Base-by-base conservation (phyloP, 2,888 invertebrate species). In the Serrognathus titanus region DNA sequence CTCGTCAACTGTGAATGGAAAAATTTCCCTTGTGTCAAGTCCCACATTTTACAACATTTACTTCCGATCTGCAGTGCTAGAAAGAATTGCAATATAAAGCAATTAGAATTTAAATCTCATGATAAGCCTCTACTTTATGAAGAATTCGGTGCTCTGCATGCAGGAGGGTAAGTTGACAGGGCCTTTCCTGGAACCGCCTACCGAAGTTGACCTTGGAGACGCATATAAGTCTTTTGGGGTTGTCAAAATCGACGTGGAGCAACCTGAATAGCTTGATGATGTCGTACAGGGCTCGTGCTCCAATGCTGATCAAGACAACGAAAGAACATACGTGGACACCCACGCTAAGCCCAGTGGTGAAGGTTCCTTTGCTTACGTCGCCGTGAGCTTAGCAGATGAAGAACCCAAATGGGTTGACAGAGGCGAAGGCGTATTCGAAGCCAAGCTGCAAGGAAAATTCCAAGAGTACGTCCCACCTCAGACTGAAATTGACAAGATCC, bases 311-410 rank as follows among this genome's bases (percentile, higher is more conserved):
- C 68, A 71, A 2, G 70, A 67, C 16, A 71, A 74, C 51, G 80
- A 79, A 37, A 68, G 79, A 58, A 80, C 79, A 1, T 80, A 79
- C 66, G 68, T 80, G n/a, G 80, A 80, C 3, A 78, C 80, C 5
- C 69, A 78, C 56, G 72, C 74, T 3, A 66, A 80, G 54, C 79
- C 79, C 1, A 70, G 75, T 39, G 76, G 78, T 24, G 72, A 74
- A 58, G 80, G 80, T 9, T 78, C 78, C 2, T 78, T 79, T 65
- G 80, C 78, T 2, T 80, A 79, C 57, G 69, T 80, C 2, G 79
- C 78, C 12, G 68, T 80, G 6, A 78, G 74, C 20, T 65, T 79
- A 53, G 77, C 74, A 31, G 75, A 77, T 52, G 70, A 72, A 35
- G 74, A 76, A 55, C 73, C 75, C 10, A 69, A 65, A 64, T 73